Base-by-base conservation (phyloP, 1,140 invertebrate species). In the Ridgeia piscesae region DNA sequence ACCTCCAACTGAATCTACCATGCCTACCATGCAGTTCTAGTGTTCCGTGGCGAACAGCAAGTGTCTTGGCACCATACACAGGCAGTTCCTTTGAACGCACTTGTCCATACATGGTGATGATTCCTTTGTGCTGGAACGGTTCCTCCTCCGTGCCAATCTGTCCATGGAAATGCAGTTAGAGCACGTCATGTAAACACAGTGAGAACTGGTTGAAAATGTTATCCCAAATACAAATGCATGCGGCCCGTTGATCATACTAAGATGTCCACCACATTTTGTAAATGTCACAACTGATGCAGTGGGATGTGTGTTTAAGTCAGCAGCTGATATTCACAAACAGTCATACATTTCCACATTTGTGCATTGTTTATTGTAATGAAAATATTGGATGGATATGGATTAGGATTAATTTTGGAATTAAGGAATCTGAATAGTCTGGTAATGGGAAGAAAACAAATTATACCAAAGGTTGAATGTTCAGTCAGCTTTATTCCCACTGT, bases 11-110 rank as follows among this genome's bases (percentile, higher is more conserved):
- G 48, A 50, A 50, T 50, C 48, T 77, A 77, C 2, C 58, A 77
- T 77, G 58, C 92, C 92, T 93, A 95, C 95, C 95, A 92, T 95
- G 94, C 0, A 96, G 93, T 89, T 95, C 94, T n/a, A 96, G 91
- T 1, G 93, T 94, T 88, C 95, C 95, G 0, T 95, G 93, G 91
- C 95, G 93, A 0, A 95, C 93, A 14, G 94, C 95, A 33, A 96
- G 88, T 14, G 93, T 92, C 91, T 96, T 96, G 34, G 95, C 93
- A 33, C 95, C 95, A 93, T 95, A 96, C 9, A 95, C 94, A 0
- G 95, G 95, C 58, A 95, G 89, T 91, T 95, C 95, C 33, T 92
- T 92, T 17, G 94, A 94, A 14, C 94, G 89, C 1, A 93, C 91
- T 77, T 95, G 92, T 14, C 95, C 95, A 92, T 95, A 92, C 50